Conservation (phyloP, 2,888 invertebrate species). For the Netelia melanura region DNA sequence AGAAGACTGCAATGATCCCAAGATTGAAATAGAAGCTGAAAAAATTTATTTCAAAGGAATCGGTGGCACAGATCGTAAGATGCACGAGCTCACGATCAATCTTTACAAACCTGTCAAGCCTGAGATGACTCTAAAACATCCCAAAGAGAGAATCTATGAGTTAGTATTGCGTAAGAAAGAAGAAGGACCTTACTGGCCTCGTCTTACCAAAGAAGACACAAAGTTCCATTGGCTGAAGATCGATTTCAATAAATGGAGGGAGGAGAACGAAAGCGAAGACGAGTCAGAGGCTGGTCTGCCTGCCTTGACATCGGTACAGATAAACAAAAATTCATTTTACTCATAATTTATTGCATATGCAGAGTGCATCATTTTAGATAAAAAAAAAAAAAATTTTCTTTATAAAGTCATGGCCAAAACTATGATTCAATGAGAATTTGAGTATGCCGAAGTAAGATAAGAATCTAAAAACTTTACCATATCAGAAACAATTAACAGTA, state of each 20-base stretch:
- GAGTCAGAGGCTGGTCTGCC: slow-evolving; percentile 85
- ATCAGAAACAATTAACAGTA: too few relatives aligned
- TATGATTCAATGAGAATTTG: too few relatives aligned
- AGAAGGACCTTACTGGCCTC: slow-evolving; percentile 94
- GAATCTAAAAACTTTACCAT: too few relatives aligned
- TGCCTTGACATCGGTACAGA: slow-evolving; percentile 78
- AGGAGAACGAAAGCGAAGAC: slow-evolving; percentile 97
- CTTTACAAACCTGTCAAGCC: slow-evolving; percentile 93
- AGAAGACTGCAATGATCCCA: slow-evolving; percentile 94
- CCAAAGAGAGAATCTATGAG: slow-evolving; percentile 91
- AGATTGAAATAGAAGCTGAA: slow-evolving; percentile 89
- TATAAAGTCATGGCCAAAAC: too few relatives aligned
- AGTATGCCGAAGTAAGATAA: too few relatives aligned
- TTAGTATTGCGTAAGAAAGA: slow-evolving; percentile 89
- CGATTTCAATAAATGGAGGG: slow-evolving; percentile 99
- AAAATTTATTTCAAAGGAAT: slow-evolving; percentile 93
- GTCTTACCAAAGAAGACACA: slow-evolving; percentile 93
- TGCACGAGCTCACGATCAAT: slow-evolving; percentile 95
- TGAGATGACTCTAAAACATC: slow-evolving; percentile 90
- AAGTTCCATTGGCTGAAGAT: slow-evolving; percentile 98
- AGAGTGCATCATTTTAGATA: neutral
- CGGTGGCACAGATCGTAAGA: slow-evolving; percentile 93
- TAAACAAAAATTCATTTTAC: neutral
- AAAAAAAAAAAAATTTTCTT: neutral
- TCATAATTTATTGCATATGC: too few relatives aligned